Conservation (phyloP, 2,113 vertebrate genomes). For the Shinisaurus crocodilurus region DNA sequence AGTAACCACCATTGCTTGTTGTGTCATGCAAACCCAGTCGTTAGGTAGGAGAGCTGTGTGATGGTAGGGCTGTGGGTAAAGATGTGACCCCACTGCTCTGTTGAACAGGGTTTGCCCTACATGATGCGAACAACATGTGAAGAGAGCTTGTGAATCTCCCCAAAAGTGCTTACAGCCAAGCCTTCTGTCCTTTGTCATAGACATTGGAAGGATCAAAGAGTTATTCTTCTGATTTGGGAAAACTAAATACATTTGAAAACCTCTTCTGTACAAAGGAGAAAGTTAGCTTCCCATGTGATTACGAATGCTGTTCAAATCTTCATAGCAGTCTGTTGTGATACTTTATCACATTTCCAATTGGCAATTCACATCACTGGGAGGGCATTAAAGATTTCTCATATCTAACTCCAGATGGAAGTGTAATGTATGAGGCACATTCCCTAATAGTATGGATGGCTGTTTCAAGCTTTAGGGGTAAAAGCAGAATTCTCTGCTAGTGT, state of each 20-base stretch:
- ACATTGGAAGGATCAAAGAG: not conserved
- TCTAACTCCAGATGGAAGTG: conserved; percentile 25
- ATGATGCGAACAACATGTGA: not conserved
- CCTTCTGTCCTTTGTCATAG: not conserved
- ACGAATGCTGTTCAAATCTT: conserved; percentile 21
- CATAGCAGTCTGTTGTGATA: not conserved
- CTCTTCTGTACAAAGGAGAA: not conserved
- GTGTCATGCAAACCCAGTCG: too few species aligned
- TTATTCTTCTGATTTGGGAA: not conserved
- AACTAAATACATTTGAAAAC: not conserved
- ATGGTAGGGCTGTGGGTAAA: not conserved
- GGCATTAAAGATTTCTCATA: conserved; percentile 34
- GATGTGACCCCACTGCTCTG: not conserved
- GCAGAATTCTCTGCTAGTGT: conserved; percentile 14
- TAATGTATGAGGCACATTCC: conserved; percentile 24
- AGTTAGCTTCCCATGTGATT: not conserved
- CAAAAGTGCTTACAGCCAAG: not conserved
- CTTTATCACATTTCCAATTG: conserved; percentile 41
- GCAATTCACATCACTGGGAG: conserved; percentile 8
- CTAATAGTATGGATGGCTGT: conserved; percentile 1
- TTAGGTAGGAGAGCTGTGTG: not conserved
- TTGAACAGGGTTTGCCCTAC: not conserved
- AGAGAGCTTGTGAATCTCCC: not conserved
- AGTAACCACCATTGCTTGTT: too few species aligned
- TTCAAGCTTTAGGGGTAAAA: conserved; percentile 12